phyloP scores from a whole-genome alignment of 2,888 invertebrate species.

The Polymixis lichenea region DNA sequence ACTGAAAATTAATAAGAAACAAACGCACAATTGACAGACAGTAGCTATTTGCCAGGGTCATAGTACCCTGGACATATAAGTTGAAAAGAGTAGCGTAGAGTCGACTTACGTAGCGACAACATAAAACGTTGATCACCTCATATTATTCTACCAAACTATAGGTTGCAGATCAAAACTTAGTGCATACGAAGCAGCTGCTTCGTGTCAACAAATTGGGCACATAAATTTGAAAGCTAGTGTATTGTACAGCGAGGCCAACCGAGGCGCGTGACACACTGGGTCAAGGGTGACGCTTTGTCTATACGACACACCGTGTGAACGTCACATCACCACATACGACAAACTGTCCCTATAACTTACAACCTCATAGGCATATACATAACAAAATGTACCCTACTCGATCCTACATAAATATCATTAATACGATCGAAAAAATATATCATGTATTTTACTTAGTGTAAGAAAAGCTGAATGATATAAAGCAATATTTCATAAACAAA shows the following conservation, averaged over 20 bases:
- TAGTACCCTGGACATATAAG: background rate
- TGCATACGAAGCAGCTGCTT: conserved; percentile 21
- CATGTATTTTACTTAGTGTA: conserved; percentile 62
- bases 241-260: background rate
- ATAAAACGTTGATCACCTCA: conserved; percentile 16
- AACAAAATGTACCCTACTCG: conserved; percentile 42
- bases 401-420: conserved; percentile 56
- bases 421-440: conserved; percentile 65
- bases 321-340: conserved; percentile 5
- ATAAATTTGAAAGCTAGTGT: conserved; percentile 14
- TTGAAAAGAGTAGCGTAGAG: conserved; percentile 40
- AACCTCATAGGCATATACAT: conserved; percentile 49
- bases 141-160: conserved; percentile 19
- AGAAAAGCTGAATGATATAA: conserved; percentile 49
- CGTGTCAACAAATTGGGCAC: conserved; percentile 10
- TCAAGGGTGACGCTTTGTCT: conserved; percentile 4
- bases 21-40: background rate
- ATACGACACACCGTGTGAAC: background rate
- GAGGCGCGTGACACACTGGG: background rate
- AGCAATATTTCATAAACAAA: conserved; percentile 50
- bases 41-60: background rate
- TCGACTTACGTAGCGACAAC: conserved; percentile 29
- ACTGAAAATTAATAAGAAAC: background rate
- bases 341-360: conserved; percentile 33
- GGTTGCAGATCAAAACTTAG: conserved; percentile 31